Base-by-base conservation (phyloP, 2,113 vertebrate genomes). In the Lonchura striata region DNA sequence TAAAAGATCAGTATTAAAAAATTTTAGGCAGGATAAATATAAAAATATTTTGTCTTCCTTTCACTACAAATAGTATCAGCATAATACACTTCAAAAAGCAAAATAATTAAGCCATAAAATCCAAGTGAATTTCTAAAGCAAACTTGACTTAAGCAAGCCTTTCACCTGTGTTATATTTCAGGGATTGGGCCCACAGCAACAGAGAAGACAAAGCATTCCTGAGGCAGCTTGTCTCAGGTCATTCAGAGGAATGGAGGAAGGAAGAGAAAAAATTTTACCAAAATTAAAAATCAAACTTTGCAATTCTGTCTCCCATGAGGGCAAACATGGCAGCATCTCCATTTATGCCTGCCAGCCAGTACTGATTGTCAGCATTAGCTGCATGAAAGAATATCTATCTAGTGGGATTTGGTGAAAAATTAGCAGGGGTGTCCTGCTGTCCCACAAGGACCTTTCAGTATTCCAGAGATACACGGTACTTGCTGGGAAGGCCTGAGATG, bases 21-120 rank as follows among this genome's bases (percentile, higher is more conserved):
- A 70, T 23, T 21, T 39, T 88, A 94, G 82, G 70, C 80, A 95
- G 90, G 95, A 97, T 97, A 97, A 98, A 98, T 95, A 97, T 95
- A 97, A 97, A 98, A 94, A 84, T 95, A 96, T 85, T 96, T 46
- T 94, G 71, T 81, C 92, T 78, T 91, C 72, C 35, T 86, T 93
- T 96, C 59, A 68, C 52, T 80, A 91, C 16, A 47, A 95, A 83
- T 77, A 69, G 61, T 83, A 80, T 94, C 81, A 97, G 91, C 88
- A 88, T 54, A 94, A 96, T 66, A 69, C 70, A 96, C 59, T 96
- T 95, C 76, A 95, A 93, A 97, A 90, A 94, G 94, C 76, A 93
- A 93, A 93, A 78, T 77, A 91, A 94, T 86, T 52, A 87, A 86
- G 74, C 52, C 41, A 63, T 41, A 88, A 63, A 90, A 61, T 96